phyloP scores from a whole-genome alignment of 2,888 invertebrate genomes.

The Thereva unica region DNA sequence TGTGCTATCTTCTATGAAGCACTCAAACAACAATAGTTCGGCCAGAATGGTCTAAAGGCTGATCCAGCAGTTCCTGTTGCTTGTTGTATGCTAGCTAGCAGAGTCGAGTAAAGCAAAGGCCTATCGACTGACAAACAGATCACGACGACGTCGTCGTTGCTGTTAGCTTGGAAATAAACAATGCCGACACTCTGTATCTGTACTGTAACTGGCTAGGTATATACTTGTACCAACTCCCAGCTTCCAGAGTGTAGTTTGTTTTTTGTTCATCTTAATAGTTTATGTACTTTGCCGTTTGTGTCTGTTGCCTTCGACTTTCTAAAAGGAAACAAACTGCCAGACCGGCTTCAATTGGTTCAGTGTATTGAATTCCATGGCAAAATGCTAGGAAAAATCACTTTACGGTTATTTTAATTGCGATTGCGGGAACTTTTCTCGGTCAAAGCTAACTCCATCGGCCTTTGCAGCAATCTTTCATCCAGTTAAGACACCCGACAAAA shows the following conservation, averaged over 20 bases:
- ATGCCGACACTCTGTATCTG: too few species aligned
- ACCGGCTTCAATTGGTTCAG: conserved; percentile 15
- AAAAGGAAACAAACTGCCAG: conserved; percentile 27
- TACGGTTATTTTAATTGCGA: conserved; percentile 25
- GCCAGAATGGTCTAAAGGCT: too few species aligned
- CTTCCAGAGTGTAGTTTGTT: background rate
- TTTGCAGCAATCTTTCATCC: too few species aligned
- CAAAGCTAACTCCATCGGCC: background rate
- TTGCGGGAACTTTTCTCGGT: conserved; percentile 17
- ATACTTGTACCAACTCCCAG: too few species aligned
- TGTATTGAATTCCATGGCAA: background rate
- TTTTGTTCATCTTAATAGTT: background rate
- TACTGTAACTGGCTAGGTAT: too few species aligned
- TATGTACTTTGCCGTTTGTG: background rate
- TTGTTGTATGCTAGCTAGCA: too few species aligned
- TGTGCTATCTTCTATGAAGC: conserved; percentile 1
- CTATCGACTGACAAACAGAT: too few species aligned
- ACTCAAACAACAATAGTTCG: background rate
- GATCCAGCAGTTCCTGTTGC: too few species aligned
- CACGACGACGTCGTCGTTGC: too few species aligned
- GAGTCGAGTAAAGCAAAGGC: too few species aligned
- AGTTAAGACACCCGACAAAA: too few species aligned
- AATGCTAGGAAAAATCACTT: conserved; percentile 19
- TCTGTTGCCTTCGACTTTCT: conserved; percentile 13
- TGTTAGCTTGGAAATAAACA: too few species aligned